Evolutionary conservation across 2,888 invertebrate species (phyloP), one percentile per base, ranked within the genome.

Genomic region (Apantesis nais): DNA sequence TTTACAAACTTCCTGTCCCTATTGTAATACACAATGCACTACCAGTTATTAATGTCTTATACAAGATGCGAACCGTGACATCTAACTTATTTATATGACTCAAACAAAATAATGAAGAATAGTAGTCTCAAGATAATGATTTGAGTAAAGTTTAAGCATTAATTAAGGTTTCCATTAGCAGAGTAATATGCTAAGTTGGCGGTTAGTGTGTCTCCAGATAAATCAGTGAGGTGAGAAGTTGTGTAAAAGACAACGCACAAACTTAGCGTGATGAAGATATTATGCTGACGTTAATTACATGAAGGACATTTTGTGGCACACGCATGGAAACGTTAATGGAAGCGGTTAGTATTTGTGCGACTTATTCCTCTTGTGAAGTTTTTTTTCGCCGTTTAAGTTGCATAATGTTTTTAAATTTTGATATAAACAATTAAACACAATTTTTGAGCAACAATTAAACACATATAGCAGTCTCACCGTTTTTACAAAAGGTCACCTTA

Each of bases 1-100:
- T 92, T 94, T 93, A 93, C 87, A 84, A 86, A 90, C 92, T 92
- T 92, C 92, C 91, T 90, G 91, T 86, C 82, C 83, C 89, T 89
- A 92, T 92, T 93, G 86, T 92, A 92, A 92, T 89, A 78, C 85
- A 80, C 87, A 89, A 90, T 92, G 91, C 91, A 91, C 89, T 91
- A 91, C 89, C 83, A 89, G 90, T 88, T 92, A 93, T 93, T 93
- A 93, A 90, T 89, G 91, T 92, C 89, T 80, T 86, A 79, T 82
- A 78, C 74, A 85, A 88, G 85, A 86, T 80, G 79, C 76, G 73
- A 82, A 84, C 79, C 85, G 89, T 89, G 87, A 88, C 85, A 85
- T 86, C 79, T 87, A 89, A 90, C 90, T 86, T 89, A 86, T 89
- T 87, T 88, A 86, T 85, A 84, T 70, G 75, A 77, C 75, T 82